These are phyloP conservation scores for Ischnura elegans DNA, from an alignment of 2,888 invertebrate species.

Conservation along the genomic window DNA sequence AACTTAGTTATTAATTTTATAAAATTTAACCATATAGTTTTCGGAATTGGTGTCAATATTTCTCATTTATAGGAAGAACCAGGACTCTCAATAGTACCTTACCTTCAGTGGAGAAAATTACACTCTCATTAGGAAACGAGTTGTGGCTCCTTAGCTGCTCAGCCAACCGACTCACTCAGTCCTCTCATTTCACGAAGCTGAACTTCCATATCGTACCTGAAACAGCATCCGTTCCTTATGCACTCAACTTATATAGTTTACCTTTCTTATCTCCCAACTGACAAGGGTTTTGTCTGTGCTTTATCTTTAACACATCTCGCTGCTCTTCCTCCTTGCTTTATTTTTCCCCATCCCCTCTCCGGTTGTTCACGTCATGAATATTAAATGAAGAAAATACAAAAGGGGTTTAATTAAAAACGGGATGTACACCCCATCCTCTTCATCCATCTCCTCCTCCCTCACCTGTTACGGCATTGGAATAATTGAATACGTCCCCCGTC, in stretches of 20 bases:
- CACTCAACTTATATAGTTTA: background rate
- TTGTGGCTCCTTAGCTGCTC: background rate
- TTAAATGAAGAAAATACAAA: constrained; percentile 56
- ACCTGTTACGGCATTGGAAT: constrained; percentile 39
- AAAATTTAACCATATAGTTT: too few species aligned
- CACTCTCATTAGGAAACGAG: background rate
- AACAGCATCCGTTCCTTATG: background rate
- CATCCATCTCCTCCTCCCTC: background rate
- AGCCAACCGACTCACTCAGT: background rate
- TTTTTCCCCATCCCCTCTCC: background rate
- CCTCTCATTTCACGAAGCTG: background rate
- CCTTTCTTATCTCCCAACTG: background rate
- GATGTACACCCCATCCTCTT: constrained; percentile 24
- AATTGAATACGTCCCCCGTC: constrained; percentile 61
- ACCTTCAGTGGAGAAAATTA: background rate
- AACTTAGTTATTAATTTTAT: too few species aligned
- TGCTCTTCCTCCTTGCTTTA: constrained; percentile 24
- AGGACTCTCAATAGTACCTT: background rate
- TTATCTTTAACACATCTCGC: constrained; percentile 59
- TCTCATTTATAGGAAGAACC: too few species aligned
- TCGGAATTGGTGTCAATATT: too few species aligned
- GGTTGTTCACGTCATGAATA: constrained; percentile 41
- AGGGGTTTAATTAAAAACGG: constrained; percentile 62
- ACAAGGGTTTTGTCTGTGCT: constrained; percentile 38
- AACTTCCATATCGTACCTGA: background rate